Percentiles rank a stretch among this genome's conserved stretches.
These are phyloP conservation scores for Bettongia penicillata DNA, from an alignment of 2,113 vertebrate genomes.

Conservation along the genomic window DNA sequence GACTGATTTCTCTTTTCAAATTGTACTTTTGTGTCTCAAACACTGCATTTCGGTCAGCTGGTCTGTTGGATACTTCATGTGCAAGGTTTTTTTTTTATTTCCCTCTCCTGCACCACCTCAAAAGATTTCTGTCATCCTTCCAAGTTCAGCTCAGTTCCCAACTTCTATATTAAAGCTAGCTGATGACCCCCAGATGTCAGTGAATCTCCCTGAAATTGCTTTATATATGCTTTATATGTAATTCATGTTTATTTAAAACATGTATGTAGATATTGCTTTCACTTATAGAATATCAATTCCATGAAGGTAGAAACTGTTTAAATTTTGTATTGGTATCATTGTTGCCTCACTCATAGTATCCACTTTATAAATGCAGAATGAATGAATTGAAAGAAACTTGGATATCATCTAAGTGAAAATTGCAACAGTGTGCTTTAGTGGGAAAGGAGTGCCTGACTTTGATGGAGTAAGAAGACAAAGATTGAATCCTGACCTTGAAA, in stretches of 20 bases:
- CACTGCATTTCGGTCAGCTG: not conserved
- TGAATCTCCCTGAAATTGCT: not conserved
- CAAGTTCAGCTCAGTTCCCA: not conserved
- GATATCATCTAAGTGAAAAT: not conserved
- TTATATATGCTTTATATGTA: not conserved
- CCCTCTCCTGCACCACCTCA: not conserved
- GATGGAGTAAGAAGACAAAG: not conserved
- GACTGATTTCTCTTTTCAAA: not conserved
- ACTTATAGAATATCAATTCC: not conserved
- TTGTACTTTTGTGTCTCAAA: not conserved
- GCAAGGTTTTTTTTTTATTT: not conserved
- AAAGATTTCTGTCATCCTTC: not conserved
- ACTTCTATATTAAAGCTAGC: not conserved
- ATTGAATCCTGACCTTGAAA: not conserved
- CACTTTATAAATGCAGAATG: not conserved
- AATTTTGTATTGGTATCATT: not conserved
- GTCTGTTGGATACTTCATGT: not conserved
- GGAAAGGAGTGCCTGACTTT: not conserved
- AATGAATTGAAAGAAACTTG: not conserved
- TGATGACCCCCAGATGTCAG: not conserved
- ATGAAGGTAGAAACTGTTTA: not conserved
- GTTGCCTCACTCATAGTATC: not conserved
- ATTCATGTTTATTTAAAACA: not conserved
- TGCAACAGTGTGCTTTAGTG: not conserved
- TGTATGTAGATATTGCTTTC: not conserved